Percentiles rank a stretch among this genome's conserved stretches.
These are phyloP conservation scores for Leptodactylus fallax DNA, from an alignment of 2,797 vertebrate genomes.

Conservation along the genomic window DNA sequence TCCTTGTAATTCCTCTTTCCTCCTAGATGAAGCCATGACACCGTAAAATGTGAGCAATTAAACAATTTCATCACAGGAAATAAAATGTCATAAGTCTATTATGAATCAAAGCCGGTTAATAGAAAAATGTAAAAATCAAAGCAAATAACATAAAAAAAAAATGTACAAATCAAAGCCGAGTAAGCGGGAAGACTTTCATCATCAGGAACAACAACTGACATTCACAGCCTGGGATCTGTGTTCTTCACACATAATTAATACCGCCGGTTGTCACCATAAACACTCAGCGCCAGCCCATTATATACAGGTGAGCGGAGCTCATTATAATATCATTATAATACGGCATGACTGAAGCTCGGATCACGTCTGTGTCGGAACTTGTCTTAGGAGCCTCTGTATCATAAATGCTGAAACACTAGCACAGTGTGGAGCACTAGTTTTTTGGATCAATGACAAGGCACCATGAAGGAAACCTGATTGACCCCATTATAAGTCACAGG, in stretches of 20 bases:
- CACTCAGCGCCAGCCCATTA: background rate
- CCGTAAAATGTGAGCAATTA: background rate
- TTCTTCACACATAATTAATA: constrained; percentile 3
- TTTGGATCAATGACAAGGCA: too few species aligned
- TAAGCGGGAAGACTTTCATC: background rate
- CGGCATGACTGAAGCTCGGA: too few species aligned
- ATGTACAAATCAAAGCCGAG: background rate
- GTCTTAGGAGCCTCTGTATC: too few species aligned
- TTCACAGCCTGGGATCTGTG: background rate
- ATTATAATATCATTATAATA: background rate
- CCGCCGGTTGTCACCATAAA: background rate
- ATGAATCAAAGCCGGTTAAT: background rate
- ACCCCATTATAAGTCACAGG: too few species aligned
- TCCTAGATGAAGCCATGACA: background rate
- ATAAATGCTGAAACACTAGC: too few species aligned
- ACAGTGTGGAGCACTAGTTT: too few species aligned
- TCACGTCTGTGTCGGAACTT: too few species aligned
- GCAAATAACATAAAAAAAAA: background rate
- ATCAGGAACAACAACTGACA: background rate
- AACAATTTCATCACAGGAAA: background rate
- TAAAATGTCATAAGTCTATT: background rate
- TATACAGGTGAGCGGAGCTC: background rate
- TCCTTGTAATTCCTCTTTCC: background rate
- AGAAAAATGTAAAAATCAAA: background rate
- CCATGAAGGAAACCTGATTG: too few species aligned